Percentiles rank a stretch among this genome's conserved stretches.
phyloP scores from a whole-genome alignment of 2,113 vertebrate species.

The Ondatra zibethicus region DNA sequence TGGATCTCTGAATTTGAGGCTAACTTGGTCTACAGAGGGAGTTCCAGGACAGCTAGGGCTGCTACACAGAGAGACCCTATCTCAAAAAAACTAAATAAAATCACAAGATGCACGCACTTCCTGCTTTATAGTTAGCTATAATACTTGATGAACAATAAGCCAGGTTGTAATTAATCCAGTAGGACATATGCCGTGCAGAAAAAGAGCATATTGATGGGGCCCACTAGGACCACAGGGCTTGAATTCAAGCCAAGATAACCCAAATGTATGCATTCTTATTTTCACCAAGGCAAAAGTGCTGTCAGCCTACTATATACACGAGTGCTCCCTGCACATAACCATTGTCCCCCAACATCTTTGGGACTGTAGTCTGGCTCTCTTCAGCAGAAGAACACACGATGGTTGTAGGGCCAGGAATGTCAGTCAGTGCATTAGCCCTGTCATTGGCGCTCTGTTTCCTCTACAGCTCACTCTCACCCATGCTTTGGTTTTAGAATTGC shows the following conservation, averaged over 20 bases:
- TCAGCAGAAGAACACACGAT: not conserved
- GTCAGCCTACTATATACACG: not conserved
- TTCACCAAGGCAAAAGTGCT: not conserved
- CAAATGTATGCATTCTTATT: too few relatives aligned
- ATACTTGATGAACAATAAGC: not conserved
- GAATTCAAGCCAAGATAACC: not conserved
- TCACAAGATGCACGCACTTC: not conserved
- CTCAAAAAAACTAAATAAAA: not conserved
- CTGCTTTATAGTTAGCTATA: not conserved
- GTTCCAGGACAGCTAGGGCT: not conserved
- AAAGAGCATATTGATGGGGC: not conserved
- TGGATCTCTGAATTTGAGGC: not conserved
- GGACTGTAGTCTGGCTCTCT: not conserved
- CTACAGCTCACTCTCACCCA: not conserved
- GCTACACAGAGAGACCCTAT: not conserved
- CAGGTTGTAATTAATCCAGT: not conserved
- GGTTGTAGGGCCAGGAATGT: not conserved
- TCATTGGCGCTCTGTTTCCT: not conserved
- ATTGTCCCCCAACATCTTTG: not conserved
- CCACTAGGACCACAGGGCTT: not conserved
- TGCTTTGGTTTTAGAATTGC: constrained; percentile 80
- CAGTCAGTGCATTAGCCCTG: not conserved
- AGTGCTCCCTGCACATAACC: not conserved
- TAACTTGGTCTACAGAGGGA: not conserved
- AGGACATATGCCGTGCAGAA: not conserved